Evolutionary conservation across 2,113 vertebrate genomes (phyloP), one percentile per base, ranked within the genome.

Genomic region (Elachura formosa): DNA sequence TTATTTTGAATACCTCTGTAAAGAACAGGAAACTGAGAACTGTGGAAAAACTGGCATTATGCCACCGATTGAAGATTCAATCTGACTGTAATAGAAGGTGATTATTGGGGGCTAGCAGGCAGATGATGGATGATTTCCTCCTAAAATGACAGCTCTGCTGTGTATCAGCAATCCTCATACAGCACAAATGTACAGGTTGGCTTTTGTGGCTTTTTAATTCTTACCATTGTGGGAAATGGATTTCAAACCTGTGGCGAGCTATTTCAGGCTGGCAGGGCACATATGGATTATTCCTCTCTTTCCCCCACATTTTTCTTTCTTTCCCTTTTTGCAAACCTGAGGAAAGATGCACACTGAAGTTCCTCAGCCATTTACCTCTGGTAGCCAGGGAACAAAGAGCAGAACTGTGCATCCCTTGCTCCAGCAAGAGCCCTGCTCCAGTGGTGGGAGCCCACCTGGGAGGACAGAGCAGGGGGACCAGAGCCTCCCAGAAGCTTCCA

Each of bases 81-180:
- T 97, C 96, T 98, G 97, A 98, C 96, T 96, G 94, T 97, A 97
- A 98, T 97, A 97, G 97, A 97, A 98, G 98, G 96, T 98, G 97
- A 98, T 97, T 98, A 97, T 96, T 97, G 96, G 97, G 91, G 96
- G 97, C 97, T 96, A 97, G 97, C 95, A 97, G 96, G 95, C 95
- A 97, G 95, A 97, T 97, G 97, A 98, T 97, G 95, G 95, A 97
- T 97, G 97, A 95, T 96, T 98, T 98, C 97, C 94, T 97, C 96
- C 97, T 94, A 95, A 97, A 97, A 98, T 97, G 97, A 98, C 97
- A 98, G 97, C 96, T 96, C 92, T 95, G 92, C 96, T 97, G 94
- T 94, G 95, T 96, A 93, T 95, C 82, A 79, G 93, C 92, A 91
- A 90, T 94, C 96, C 94, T 94, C 95, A 72, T 74, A 56, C 40